Evolutionary conservation across 2,888 invertebrate species (phyloP).

Genomic region (Dynastes hyllus): DNA sequence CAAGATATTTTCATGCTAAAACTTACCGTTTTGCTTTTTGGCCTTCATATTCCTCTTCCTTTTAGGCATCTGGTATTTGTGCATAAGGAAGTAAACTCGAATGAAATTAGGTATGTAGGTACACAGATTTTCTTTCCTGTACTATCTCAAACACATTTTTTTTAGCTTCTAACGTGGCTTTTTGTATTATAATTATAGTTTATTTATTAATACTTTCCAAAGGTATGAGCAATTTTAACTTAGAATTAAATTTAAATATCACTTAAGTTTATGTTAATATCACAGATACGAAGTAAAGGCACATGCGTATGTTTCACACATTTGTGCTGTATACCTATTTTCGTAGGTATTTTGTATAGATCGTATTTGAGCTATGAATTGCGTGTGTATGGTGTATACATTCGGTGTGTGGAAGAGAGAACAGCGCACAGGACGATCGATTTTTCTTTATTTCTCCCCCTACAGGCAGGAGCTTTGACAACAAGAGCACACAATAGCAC

Average conservation of each 20-base stretch:
- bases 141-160: constrained; percentile 7
- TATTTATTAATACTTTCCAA: not conserved
- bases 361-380: no score
- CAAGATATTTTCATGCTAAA: constrained; percentile 5
- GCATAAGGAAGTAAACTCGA: constrained; percentile 6
- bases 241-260: constrained; percentile 25
- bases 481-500: constrained; percentile 12
- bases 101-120: not conserved
- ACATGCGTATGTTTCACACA: constrained; percentile 28
- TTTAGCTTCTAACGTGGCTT: no score
- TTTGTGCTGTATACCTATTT: constrained; percentile 21
- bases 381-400: no score
- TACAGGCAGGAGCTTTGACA: not conserved
- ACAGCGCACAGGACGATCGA: constrained; percentile 27
- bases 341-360: not conserved
- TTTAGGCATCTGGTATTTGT: constrained; percentile 59
- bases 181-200: not conserved
- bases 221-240: constrained; percentile 9
- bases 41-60: constrained; percentile 64
- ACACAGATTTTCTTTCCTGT: not conserved
- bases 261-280: constrained; percentile 42
- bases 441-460: constrained; percentile 32
- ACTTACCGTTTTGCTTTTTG: constrained; percentile 66
- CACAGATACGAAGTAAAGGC: constrained; percentile 51
- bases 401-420: not conserved